Percentiles rank a stretch among this genome's conserved stretches.
phyloP scores from a whole-genome alignment of 2,888 invertebrate species.

The Serrognathus titanus region DNA sequence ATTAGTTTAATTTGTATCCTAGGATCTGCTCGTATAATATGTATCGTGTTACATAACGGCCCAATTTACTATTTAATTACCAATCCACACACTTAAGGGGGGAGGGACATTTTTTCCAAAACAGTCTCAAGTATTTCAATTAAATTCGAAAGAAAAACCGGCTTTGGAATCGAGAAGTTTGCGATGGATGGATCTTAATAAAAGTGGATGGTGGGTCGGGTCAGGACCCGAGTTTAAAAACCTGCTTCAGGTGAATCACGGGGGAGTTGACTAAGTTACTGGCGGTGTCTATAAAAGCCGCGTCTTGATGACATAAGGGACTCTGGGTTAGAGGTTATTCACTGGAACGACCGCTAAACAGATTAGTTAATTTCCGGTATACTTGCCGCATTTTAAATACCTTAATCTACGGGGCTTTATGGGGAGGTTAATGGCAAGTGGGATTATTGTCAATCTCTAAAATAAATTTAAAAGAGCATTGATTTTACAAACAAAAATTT shows the following conservation, averaged over 20 bases:
- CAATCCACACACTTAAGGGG: too few relatives aligned
- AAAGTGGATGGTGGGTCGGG: too few relatives aligned
- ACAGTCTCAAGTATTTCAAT: too few relatives aligned
- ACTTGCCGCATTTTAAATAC: constrained; percentile 21
- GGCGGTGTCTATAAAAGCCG: constrained; percentile 18
- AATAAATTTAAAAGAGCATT: too few relatives aligned
- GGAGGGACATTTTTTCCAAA: too few relatives aligned
- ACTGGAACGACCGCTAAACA: constrained; percentile 33
- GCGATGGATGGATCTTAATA: too few relatives aligned
- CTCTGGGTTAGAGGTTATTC: constrained; percentile 30
- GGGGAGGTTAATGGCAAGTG: background rate
- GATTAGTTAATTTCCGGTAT: constrained; percentile 28
- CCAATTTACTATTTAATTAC: background rate
- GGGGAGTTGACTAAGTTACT: constrained; percentile 13
- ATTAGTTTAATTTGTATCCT: constrained; percentile 46
- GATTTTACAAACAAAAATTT: too few relatives aligned
- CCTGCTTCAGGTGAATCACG: constrained; percentile 27
- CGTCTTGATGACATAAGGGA: constrained; percentile 35
- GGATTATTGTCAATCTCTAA: too few relatives aligned
- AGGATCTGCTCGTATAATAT: constrained; percentile 29
- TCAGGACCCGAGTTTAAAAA: constrained; percentile 4
- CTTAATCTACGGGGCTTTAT: constrained; percentile 12
- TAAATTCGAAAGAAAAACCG: too few relatives aligned
- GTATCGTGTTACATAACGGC: background rate
- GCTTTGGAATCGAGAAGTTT: too few relatives aligned